phyloP scores from a whole-genome alignment of 2,888 invertebrate genomes.

The Cephus nigrinus region DNA sequence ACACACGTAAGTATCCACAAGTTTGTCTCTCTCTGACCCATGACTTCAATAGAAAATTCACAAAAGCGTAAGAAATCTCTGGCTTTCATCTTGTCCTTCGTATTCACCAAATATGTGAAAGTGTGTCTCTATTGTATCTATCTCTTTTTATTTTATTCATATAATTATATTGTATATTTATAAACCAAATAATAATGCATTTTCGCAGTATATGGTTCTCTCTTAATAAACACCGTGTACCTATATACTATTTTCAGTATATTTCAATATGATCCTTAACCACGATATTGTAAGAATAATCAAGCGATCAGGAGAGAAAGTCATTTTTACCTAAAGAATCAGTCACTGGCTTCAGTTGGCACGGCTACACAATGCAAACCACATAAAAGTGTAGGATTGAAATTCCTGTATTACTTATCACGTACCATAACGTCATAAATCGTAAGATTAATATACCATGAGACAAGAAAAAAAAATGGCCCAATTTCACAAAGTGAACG shows the following conservation, averaged over 20 bases:
- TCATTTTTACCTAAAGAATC: neutral
- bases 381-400: neutral
- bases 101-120: no score
- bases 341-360: neutral
- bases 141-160: no score
- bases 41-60: no score
- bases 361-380: neutral
- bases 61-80: no score
- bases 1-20: no score
- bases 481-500: neutral
- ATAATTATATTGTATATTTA: no score
- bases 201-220: neutral
- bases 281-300: neutral
- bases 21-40: no score
- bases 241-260: neutral
- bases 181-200: no score
- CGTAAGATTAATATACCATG: neutral
- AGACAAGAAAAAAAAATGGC: neutral
- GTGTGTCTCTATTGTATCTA: no score
- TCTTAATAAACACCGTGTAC: neutral
- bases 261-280: neutral
- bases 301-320: neutral
- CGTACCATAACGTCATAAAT: neutral
- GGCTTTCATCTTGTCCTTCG: no score
- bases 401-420: neutral